Evolutionary conservation across 2,888 invertebrate species (phyloP).

Genomic region (Craniophora ligustri): DNA sequence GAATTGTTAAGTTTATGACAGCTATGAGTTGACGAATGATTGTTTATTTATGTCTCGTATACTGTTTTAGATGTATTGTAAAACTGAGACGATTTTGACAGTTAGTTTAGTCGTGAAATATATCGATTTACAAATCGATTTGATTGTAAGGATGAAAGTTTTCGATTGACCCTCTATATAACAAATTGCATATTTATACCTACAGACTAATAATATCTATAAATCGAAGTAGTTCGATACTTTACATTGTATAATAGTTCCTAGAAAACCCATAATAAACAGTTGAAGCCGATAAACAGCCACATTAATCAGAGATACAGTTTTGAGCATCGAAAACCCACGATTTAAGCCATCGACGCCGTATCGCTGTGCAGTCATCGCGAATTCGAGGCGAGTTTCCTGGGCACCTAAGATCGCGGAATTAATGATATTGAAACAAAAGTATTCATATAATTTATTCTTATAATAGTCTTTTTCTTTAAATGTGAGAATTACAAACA

Average conservation of each 20-base stretch:
- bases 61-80: no score
- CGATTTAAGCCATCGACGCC: slow-evolving; percentile 66
- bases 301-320: slow-evolving; percentile 82
- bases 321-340: slow-evolving; percentile 83
- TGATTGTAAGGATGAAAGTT: no score
- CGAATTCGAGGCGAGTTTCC: slow-evolving; percentile 61
- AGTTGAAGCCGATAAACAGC: slow-evolving; percentile 58
- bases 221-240: slow-evolving; percentile 5
- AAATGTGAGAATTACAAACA: no score
- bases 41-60: no score
- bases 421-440: not conserved
- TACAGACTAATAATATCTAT: not conserved
- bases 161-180: no score
- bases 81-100: no score
- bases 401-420: slow-evolving; percentile 43
- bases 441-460: no score
- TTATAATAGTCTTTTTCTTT: no score
- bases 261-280: slow-evolving; percentile 58
- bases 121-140: no score
- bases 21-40: slow-evolving; percentile 1
- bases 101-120: no score
- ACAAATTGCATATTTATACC: not conserved
- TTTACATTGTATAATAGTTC: slow-evolving; percentile 21
- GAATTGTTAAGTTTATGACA: slow-evolving; percentile 10
- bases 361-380: slow-evolving; percentile 73